Conservation (phyloP, 2,797 vertebrate genomes). For the Gambusia yucatana region DNA sequence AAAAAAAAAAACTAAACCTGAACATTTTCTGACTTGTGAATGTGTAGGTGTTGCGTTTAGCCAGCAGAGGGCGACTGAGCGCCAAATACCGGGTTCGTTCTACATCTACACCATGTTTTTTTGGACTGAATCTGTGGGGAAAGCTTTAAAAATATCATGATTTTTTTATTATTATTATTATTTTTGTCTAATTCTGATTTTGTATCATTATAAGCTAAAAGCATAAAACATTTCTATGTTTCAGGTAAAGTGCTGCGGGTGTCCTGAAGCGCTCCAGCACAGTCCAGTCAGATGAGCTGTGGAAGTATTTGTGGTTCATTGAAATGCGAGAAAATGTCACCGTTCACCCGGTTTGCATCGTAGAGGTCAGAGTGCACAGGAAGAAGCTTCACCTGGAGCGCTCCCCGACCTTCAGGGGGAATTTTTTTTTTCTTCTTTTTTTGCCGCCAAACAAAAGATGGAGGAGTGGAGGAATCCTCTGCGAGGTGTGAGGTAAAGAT, state of each 20-base stretch:
- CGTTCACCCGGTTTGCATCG: constrained; percentile 6
- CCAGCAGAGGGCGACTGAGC: constrained; percentile 40
- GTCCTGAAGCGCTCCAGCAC: background rate
- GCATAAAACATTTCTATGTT: background rate
- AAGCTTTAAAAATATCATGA: background rate
- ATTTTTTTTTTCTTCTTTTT: too few relatives aligned
- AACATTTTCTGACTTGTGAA: background rate
- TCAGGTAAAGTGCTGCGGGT: background rate
- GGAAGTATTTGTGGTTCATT: constrained; percentile 41
- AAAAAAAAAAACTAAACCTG: background rate
- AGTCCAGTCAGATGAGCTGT: background rate
- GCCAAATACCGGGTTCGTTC: background rate
- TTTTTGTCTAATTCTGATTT: background rate
- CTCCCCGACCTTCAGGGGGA: constrained; percentile 48
- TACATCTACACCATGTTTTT: background rate
- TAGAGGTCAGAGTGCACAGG: constrained; percentile 47
- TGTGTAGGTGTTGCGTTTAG: constrained; percentile 1
- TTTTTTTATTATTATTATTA: too few relatives aligned
- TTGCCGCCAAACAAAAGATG: constrained; percentile 14
- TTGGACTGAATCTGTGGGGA: background rate
- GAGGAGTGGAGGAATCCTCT: constrained; percentile 27
- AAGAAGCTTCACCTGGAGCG: constrained; percentile 34
- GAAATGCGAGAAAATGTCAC: constrained; percentile 53
- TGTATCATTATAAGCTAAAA: background rate
- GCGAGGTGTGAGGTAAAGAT: constrained; percentile 53